Evolutionary conservation across 2,113 vertebrate genomes (phyloP), one percentile per base, ranked within the genome.

Genomic region (Parus major): DNA sequence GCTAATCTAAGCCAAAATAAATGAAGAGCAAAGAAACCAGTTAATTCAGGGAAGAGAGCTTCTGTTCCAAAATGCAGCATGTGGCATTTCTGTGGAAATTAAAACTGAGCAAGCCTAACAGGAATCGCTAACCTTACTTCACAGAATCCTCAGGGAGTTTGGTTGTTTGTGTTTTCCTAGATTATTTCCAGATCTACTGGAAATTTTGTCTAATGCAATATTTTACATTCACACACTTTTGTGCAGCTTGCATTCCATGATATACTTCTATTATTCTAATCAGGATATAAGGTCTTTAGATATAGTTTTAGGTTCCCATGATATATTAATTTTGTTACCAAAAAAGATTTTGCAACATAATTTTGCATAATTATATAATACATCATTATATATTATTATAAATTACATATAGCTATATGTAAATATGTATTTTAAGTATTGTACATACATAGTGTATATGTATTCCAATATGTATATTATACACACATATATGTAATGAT

Each of bases 121-220:
- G 33, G 7, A 5, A 29, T 41, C 0, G 0, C 14, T 12, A 41
- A 16, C 15, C 12, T 49, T 39, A 28, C 19, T 39, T 59, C 4
- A 4, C 29, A 55, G 15, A 35, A 46, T 73, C 11, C 31, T 79
- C 14, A 56, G 41, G 28, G 55, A 69, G 13, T 46, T 12, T 61
- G 15, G 15, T 53, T 23, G 3, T 19, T 70, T 61, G 22, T 47
- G 39, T 53, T 70, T 47, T 20, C 10, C 42, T 42, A 31, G 50
- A 15, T 36, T 86, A 39, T 36, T 75, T 75, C 10, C 25, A 65
- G 4, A 8, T 56, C 39, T 14, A 23, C 22, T 50, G 56, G 23
- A 79, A 61, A 25, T 52, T 77, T 35, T 77, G 17, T 41, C 13
- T 22, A 15, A 11, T 18, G 11, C 6, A 33, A 44, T 28, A 21